A percentile compares a stretch with the other conserved stretches of the same genome.
Evolutionary conservation across 2,888 invertebrate genomes (phyloP).

Genomic region (Psylliodes chrysocephalus): DNA sequence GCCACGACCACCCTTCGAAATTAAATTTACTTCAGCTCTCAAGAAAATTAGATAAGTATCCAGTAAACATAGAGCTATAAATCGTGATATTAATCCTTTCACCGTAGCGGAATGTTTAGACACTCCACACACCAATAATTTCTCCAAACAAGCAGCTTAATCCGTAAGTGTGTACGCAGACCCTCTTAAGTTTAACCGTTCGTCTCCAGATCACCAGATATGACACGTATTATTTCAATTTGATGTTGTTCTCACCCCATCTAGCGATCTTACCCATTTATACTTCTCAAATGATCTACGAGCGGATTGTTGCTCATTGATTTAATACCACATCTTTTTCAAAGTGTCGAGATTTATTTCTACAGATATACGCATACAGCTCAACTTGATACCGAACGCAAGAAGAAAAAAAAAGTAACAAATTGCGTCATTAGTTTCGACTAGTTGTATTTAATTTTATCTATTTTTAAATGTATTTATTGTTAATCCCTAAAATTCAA

Average conservation of each 20-base stretch:
- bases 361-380: conserved; percentile 16
- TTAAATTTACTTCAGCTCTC: background rate
- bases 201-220: conserved; percentile 50
- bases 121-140: conserved; percentile 10
- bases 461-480: background rate
- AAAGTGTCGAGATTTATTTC: conserved; percentile 34
- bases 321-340: conserved; percentile 39
- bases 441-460: background rate
- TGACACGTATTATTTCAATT: conserved; percentile 56
- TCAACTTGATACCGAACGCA: conserved; percentile 17
- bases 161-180: conserved; percentile 28
- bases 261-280: conserved; percentile 48
- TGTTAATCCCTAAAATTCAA: too few relatives aligned
- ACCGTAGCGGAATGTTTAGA: conserved; percentile 7
- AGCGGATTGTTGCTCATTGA: conserved; percentile 51
- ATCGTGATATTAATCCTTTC: conserved; percentile 11
- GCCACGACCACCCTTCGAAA: too few relatives aligned
- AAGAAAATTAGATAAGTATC: conserved; percentile 3
- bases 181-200: conserved; percentile 35
- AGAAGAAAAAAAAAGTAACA: background rate
- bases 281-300: conserved; percentile 49
- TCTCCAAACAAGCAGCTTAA: conserved; percentile 21
- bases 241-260: conserved; percentile 55
- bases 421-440: background rate
- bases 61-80: conserved; percentile 3